These are phyloP conservation scores for Tetragnatha montana DNA, from an alignment of 2,888 invertebrate genomes.

Conservation along the genomic window DNA sequence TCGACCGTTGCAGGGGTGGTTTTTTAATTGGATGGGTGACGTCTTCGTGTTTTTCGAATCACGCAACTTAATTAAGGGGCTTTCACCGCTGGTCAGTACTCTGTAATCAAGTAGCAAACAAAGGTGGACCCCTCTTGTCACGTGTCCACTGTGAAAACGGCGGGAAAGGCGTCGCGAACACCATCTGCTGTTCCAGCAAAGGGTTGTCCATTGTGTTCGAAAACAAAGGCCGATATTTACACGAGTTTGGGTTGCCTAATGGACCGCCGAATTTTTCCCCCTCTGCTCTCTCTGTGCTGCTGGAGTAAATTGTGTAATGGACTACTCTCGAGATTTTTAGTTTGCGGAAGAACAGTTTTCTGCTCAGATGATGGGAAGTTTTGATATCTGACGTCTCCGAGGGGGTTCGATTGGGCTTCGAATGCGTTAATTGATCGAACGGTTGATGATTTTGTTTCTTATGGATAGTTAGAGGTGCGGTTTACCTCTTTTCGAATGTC, in stretches of 20 bases:
- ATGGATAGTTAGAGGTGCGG: not conserved
- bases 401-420: not conserved
- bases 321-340: conserved; percentile 15
- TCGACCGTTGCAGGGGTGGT: not conserved
- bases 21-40: conserved; percentile 55
- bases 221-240: conserved; percentile 54
- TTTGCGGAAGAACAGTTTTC: not conserved
- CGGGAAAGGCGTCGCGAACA: conserved; percentile 56
- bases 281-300: not conserved
- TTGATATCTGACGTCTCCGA: not conserved
- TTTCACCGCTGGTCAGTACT: conserved; percentile 44
- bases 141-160: conserved; percentile 31
- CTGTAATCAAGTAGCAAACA: conserved; percentile 63
- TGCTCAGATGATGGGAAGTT: not conserved
- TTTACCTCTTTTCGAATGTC: not conserved
- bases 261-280: conserved; percentile 45
- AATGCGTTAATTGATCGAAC: not conserved
- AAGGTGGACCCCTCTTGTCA: conserved; percentile 55
- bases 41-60: conserved; percentile 61
- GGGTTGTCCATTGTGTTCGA: conserved; percentile 55
- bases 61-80: conserved; percentile 68
- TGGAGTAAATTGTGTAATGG: conserved; percentile 43
- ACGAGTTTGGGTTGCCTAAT: conserved; percentile 45
- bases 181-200: conserved; percentile 64
- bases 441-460: not conserved